Conservation (phyloP, 1,140 invertebrate species). For the Dendrolimus kikuchii region DNA sequence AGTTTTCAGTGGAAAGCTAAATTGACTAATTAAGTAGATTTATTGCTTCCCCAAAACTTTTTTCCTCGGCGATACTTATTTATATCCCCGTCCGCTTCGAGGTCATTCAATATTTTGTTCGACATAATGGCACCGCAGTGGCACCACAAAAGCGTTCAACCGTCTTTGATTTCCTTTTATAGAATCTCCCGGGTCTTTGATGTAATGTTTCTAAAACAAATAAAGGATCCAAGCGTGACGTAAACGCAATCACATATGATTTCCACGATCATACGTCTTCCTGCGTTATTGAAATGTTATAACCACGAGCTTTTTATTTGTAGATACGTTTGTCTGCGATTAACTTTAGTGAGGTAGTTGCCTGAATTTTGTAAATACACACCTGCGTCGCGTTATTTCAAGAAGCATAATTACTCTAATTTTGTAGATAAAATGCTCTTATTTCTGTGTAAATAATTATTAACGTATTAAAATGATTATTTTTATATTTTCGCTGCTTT, state of each 20-base stretch:
- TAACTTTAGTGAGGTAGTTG: too few relatives aligned
- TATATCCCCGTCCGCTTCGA: slow-evolving; percentile 36
- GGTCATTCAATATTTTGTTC: slow-evolving; percentile 48
- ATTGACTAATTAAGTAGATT: slow-evolving; percentile 66
- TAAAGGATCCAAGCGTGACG: slow-evolving; percentile 28
- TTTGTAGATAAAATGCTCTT: too few relatives aligned
- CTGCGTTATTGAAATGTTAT: slow-evolving; percentile 37
- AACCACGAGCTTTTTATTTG: background rate
- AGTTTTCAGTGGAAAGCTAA: slow-evolving; percentile 52
- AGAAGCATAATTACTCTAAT: too few relatives aligned
- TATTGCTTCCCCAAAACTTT: slow-evolving; percentile 53
- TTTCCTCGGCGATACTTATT: slow-evolving; percentile 34
- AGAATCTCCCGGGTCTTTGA: slow-evolving; percentile 39
- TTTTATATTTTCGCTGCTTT: too few relatives aligned
- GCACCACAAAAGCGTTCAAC: slow-evolving; percentile 27
- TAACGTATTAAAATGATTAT: too few relatives aligned
- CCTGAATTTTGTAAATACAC: too few relatives aligned
- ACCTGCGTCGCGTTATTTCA: too few relatives aligned
- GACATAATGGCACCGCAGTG: slow-evolving; percentile 19
- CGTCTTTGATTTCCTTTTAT: slow-evolving; percentile 43
- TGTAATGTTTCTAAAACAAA: slow-evolving; percentile 30
- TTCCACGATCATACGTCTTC: slow-evolving; percentile 24
- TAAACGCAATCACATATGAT: slow-evolving; percentile 23
- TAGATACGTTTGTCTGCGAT: too few relatives aligned
- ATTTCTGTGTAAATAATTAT: too few relatives aligned